Evolutionary conservation across 1,140 invertebrate genomes (phyloP).

Genomic region (Anadara kagoshimensis): DNA sequence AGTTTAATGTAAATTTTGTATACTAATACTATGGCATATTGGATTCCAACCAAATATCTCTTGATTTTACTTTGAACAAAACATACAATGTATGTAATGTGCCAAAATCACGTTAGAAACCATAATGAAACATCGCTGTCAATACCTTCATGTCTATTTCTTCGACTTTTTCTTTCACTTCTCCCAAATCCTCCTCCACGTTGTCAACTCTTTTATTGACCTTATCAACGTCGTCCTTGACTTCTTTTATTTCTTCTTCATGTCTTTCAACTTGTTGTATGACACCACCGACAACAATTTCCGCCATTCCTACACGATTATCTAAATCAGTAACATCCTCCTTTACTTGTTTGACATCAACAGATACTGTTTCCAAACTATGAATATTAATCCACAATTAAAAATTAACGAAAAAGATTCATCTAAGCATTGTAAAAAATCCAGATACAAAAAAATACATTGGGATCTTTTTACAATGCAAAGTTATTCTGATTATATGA

Average conservation of each 20-base stretch:
- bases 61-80: too few relatives aligned
- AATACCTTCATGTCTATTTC: conserved; percentile 65
- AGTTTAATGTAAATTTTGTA: too few relatives aligned
- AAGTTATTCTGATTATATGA: too few relatives aligned
- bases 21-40: too few relatives aligned
- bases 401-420: too few relatives aligned
- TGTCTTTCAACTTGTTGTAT: conserved; percentile 45
- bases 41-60: too few relatives aligned
- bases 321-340: conserved; percentile 45
- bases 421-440: too few relatives aligned
- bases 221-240: conserved; percentile 46
- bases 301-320: conserved; percentile 36
- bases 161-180: conserved; percentile 60
- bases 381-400: too few relatives aligned
- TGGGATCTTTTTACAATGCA: too few relatives aligned
- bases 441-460: too few relatives aligned
- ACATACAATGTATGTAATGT: conserved; percentile 62
- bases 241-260: conserved; percentile 46
- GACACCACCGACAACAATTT: conserved; percentile 46
- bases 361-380: conserved; percentile 43
- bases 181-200: conserved; percentile 54
- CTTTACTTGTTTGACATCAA: conserved; percentile 40
- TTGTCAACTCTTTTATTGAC: conserved; percentile 53
- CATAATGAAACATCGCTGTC: not conserved
- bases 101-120: not conserved